phyloP scores from a whole-genome alignment of 2,113 vertebrate genomes.

The Pedetes capensis region DNA sequence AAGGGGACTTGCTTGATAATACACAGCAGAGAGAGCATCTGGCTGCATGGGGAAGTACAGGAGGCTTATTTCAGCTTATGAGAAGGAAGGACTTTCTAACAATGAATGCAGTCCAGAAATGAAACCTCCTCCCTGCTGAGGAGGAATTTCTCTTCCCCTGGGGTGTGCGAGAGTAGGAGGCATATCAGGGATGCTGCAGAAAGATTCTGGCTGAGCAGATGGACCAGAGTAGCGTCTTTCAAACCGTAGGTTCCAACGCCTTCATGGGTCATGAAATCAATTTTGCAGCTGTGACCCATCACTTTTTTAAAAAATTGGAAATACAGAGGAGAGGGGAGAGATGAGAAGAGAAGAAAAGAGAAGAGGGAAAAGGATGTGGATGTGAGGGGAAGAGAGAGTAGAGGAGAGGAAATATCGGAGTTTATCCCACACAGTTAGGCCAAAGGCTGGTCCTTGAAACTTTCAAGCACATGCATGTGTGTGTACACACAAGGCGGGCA shows the following conservation, averaged over 20 bases:
- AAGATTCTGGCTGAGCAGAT: neutral
- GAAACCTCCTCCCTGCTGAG: neutral
- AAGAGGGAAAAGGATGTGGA: too few relatives aligned
- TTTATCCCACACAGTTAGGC: neutral
- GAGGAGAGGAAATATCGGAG: neutral
- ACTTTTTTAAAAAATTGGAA: neutral
- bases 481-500: too few relatives aligned
- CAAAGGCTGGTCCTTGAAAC: neutral
- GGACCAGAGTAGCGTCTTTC: neutral
- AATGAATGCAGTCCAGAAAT: neutral
- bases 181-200: neutral
- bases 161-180: neutral
- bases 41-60: neutral
- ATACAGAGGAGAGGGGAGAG: neutral
- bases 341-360: too few relatives aligned
- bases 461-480: neutral
- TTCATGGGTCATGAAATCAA: neutral
- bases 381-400: neutral
- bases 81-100: constrained; percentile 37
- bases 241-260: neutral
- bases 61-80: neutral
- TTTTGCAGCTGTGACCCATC: neutral
- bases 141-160: neutral
- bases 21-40: neutral
- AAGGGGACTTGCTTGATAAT: neutral